Percentiles rank a stretch among this genome's conserved stretches.
Evolutionary conservation across 2,797 vertebrate species (phyloP).

Genomic region (Tinamus major): DNA sequence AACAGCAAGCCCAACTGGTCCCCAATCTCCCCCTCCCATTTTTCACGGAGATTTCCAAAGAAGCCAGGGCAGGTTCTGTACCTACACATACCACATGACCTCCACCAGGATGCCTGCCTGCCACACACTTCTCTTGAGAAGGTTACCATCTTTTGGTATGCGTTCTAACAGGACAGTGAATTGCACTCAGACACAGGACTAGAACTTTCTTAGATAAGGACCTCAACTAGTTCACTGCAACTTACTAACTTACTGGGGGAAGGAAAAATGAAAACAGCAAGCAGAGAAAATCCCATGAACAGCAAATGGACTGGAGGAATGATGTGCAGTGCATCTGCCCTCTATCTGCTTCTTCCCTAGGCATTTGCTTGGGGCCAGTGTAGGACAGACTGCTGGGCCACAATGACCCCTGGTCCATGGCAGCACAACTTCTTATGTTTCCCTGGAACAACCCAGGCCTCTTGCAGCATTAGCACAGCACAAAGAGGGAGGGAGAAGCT

Average conservation of each 20-base stretch:
- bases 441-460: neutral
- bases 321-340: neutral
- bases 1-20: neutral
- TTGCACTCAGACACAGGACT: neutral
- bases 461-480: neutral
- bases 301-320: neutral
- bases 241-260: neutral
- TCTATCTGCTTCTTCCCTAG: neutral
- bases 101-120: neutral
- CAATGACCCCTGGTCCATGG: neutral
- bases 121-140: neutral
- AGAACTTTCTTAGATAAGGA: neutral
- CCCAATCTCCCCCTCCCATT: neutral
- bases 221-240: neutral
- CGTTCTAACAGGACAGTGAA: neutral
- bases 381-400: neutral
- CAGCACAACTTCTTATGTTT: neutral
- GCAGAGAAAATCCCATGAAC: neutral
- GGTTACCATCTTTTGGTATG: neutral
- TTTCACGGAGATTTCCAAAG: neutral
- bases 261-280: neutral
- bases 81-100: neutral
- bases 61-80: neutral
- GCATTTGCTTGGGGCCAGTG: neutral
- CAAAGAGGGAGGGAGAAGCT: neutral